Base-by-base conservation (phyloP, 1,140 invertebrate genomes). In the Anastrepha obliqua region DNA sequence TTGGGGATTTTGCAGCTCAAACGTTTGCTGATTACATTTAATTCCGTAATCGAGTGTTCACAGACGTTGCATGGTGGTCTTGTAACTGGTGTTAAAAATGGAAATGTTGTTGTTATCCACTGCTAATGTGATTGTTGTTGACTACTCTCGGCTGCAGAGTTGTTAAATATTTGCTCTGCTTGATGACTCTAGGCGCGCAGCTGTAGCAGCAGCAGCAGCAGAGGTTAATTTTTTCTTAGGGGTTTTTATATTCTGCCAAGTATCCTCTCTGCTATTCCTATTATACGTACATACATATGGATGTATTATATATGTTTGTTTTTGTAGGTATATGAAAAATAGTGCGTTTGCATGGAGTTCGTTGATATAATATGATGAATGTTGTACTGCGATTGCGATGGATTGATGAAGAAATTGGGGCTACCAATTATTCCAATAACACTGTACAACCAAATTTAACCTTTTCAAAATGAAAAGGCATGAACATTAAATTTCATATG, bases 1-100 rank as follows among this genome's bases (percentile, higher is more conserved):
- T 89, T 86, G 91, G 91, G 91, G 88, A 90, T 89, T 90, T 86
- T 90, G 78, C 55, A 89, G 90, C 89, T 91, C 90, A 91, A 91
- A 91, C 89, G 90, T 91, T 91, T 91, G 89, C 90, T 91, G 91
- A 91, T 91, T 91, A 90, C 90, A 90, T 91, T 90, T 91, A 91
- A 91, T 91, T 89, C 91, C 89, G 88, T 89, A 90, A 90, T 90
- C 91, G 90, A 89, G 87, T 91, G 89, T 89, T 59, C 87, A 81
- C 81, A 87, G 87, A 6, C 59, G 42, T 67, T 29, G 85, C 55
- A 59, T 60, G 51, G 51, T 59, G 29, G 59, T 58, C 55, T 60
- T 44, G 67, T 74, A 74, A 60, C 51, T 62, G 58, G 17, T 13
- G 11, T 59, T 86, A 7, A 86, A 86, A 62, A 20, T 86, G 85